These are phyloP conservation scores for Chromis chromis DNA, from an alignment of 2,797 vertebrate genomes.

Conservation along the genomic window DNA sequence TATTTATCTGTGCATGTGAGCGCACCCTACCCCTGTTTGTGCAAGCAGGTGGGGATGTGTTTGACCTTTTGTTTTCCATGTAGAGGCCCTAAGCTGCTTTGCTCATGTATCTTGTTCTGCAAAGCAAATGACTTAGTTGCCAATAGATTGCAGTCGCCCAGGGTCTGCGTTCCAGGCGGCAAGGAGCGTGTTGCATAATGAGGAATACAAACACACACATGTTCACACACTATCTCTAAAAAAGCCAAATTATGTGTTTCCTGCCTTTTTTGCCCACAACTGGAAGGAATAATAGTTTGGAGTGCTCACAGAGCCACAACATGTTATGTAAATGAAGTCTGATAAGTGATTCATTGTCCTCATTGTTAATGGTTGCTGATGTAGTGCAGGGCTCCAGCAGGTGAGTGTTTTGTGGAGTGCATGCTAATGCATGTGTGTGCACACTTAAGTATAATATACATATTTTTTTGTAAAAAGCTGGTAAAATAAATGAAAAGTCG, in stretches of 20 bases:
- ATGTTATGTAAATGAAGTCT: conserved; percentile 64
- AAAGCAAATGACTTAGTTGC: conserved; percentile 41
- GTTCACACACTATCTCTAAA: conserved; percentile 13
- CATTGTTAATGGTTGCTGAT: conserved; percentile 54
- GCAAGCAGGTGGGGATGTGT: conserved; percentile 43
- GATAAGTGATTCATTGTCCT: conserved; percentile 64
- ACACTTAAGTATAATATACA: background rate
- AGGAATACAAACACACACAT: background rate
- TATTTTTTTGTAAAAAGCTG: background rate
- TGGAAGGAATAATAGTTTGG: conserved; percentile 47
- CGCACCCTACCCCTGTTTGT: conserved; percentile 9
- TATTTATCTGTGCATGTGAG: conserved; percentile 34
- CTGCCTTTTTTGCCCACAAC: conserved; percentile 30
- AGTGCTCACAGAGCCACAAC: conserved; percentile 43
- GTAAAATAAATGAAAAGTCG: conserved; percentile 10
- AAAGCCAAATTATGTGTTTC: conserved; percentile 37
- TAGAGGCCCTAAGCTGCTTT: conserved; percentile 69
- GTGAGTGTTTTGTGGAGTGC: conserved; percentile 29
- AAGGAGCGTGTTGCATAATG: conserved; percentile 27
- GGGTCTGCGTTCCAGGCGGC: conserved; percentile 17
- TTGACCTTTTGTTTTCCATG: conserved; percentile 59
- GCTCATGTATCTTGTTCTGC: conserved; percentile 49
- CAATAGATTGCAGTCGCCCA: conserved; percentile 34
- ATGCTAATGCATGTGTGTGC: conserved; percentile 20
- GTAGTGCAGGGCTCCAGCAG: conserved; percentile 9